Conservation (phyloP, 2,797 vertebrate genomes). For the Poecilia velifera region DNA sequence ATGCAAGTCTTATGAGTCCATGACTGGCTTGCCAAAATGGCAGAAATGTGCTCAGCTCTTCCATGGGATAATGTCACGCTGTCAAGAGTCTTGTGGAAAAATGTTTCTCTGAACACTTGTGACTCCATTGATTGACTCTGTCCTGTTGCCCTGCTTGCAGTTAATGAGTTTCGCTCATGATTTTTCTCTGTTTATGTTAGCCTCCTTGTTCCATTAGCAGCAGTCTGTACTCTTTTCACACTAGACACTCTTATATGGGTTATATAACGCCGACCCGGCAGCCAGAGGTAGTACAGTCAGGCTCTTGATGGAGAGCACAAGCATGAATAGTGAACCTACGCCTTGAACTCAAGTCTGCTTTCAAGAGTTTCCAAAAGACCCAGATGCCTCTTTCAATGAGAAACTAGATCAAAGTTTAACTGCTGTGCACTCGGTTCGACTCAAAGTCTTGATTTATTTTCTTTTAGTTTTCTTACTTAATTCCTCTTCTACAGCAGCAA, state of each 20-base stretch:
- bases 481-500: constrained; percentile 12
- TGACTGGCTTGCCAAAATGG: constrained; percentile 53
- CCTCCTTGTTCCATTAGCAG: constrained; percentile 50
- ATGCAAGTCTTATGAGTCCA: constrained; percentile 46
- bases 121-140: constrained; percentile 31
- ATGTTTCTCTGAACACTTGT: constrained; percentile 19
- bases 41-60: constrained; percentile 50
- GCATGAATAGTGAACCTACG: constrained; percentile 56
- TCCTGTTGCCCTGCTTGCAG: constrained; percentile 21
- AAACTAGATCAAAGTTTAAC: constrained; percentile 51
- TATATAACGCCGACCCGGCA: constrained; percentile 70
- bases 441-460: constrained; percentile 40
- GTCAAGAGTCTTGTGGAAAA: constrained; percentile 48
- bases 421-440: constrained; percentile 17
- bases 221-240: constrained; percentile 58
- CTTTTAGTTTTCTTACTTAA: constrained; percentile 53
- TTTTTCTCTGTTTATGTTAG: constrained; percentile 55
- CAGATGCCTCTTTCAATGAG: constrained; percentile 51
- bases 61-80: constrained; percentile 58
- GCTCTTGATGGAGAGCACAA: constrained; percentile 65
- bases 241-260: constrained; percentile 63
- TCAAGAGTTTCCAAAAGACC: constrained; percentile 67
- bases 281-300: constrained; percentile 67
- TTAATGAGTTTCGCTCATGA: constrained; percentile 46
- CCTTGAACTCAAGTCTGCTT: constrained; percentile 57